These are phyloP conservation scores for Spilarctia lutea DNA, from an alignment of 2,888 invertebrate species.

Conservation along the genomic window DNA sequence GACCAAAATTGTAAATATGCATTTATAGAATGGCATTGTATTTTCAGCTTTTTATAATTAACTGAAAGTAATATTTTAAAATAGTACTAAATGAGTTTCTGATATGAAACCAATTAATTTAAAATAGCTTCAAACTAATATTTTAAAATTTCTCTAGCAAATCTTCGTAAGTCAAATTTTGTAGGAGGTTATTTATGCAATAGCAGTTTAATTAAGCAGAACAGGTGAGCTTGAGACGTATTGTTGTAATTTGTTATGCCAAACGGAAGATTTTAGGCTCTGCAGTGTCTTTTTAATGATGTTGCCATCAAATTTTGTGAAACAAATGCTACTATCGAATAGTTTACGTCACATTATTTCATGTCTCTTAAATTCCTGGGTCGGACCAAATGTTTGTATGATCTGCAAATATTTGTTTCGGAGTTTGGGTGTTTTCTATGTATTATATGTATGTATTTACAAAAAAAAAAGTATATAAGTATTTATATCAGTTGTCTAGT, in stretches of 20 bases:
- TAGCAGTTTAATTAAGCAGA: conserved; percentile 48
- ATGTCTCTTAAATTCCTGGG: too few species aligned
- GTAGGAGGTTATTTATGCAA: conserved; percentile 38
- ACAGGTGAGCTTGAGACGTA: conserved; percentile 13
- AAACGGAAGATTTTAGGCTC: conserved; percentile 6
- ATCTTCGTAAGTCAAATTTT: conserved; percentile 19
- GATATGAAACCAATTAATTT: too few species aligned
- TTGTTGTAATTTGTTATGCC: conserved; percentile 15
- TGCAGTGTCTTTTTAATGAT: neutral
- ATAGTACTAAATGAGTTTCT: neutral
- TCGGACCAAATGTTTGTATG: too few species aligned
- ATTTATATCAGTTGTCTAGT: too few species aligned
- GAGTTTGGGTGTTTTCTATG: too few species aligned
- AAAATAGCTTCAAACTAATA: conserved; percentile 26
- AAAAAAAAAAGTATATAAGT: too few species aligned
- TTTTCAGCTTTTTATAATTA: neutral
- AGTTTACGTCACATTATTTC: neutral
- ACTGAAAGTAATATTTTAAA: too few species aligned
- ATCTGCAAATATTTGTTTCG: too few species aligned
- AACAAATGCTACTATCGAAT: neutral
- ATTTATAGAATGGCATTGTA: neutral
- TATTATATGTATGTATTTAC: too few species aligned
- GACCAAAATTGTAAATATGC: neutral
- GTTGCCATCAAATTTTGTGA: neutral
- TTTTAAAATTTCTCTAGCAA: conserved; percentile 30